These are phyloP conservation scores for Megalops cyprinoides DNA, from an alignment of 2,797 vertebrate genomes.

Conservation along the genomic window DNA sequence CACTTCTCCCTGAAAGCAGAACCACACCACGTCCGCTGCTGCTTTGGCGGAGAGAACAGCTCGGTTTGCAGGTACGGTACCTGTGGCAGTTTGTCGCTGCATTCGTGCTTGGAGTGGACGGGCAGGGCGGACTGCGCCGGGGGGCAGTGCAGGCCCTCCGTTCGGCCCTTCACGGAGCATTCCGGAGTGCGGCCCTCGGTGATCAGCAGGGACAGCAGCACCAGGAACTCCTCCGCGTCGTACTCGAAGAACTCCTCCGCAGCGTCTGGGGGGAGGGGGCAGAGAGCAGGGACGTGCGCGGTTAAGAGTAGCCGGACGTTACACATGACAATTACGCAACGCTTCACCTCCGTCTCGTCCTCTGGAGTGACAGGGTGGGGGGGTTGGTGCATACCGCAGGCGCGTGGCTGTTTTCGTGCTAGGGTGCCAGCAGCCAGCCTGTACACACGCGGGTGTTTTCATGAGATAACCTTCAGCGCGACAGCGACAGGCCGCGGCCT, in stretches of 20 bases:
- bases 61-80: conserved; percentile 62
- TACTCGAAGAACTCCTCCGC: conserved; percentile 97
- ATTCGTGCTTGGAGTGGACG: conserved; percentile 87
- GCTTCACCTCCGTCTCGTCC: background rate
- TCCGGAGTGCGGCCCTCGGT: conserved; percentile 96
- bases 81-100: conserved; percentile 93
- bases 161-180: conserved; percentile 92
- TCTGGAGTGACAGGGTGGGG: too few relatives aligned
- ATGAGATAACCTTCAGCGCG: too few relatives aligned
- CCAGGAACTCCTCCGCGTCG: conserved; percentile 95
- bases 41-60: too few relatives aligned
- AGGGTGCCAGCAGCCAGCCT: too few relatives aligned
- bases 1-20: too few relatives aligned
- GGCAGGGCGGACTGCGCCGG: conserved; percentile 90
- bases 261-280: conserved; percentile 74
- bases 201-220: conserved; percentile 93
- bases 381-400: too few relatives aligned
- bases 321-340: background rate
- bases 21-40: too few relatives aligned
- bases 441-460: too few relatives aligned
- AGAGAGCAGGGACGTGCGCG: conserved; percentile 21
- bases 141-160: conserved; percentile 95
- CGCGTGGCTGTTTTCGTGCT: too few relatives aligned
- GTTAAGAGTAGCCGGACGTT: background rate
- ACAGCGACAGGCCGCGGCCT: too few relatives aligned